Conservation (phyloP, 1,140 invertebrate genomes). For the Tetramorium simillimum region DNA sequence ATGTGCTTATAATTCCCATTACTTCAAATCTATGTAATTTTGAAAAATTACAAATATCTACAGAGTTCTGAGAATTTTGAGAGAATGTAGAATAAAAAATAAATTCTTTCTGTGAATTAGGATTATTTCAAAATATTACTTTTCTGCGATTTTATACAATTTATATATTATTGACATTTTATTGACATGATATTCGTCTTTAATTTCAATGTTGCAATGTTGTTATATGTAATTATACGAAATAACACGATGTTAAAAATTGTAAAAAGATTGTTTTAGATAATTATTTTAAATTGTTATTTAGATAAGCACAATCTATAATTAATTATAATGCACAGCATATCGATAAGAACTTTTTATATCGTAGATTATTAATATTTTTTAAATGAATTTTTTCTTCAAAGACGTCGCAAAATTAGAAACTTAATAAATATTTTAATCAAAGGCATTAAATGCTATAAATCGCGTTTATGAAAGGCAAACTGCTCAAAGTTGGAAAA, state of each 20-base stretch:
- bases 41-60: background rate
- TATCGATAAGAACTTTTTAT: background rate
- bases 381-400: background rate
- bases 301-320: background rate
- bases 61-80: background rate
- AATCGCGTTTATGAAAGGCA: background rate
- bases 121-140: constrained; percentile 12
- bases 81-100: background rate
- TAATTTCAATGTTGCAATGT: background rate
- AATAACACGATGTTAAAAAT: background rate
- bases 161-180: background rate
- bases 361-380: constrained; percentile 6
- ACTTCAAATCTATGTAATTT: constrained; percentile 2
- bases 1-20: background rate
- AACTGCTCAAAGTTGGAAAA: constrained; percentile 14
- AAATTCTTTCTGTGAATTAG: background rate
- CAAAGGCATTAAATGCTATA: background rate
- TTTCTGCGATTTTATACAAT: background rate
- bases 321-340: background rate
- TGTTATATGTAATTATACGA: background rate
- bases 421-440: constrained; percentile 28
- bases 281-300: background rate
- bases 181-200: background rate
- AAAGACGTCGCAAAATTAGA: constrained; percentile 1
- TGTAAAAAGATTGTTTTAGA: background rate